Evolutionary conservation across 2,113 vertebrate species (phyloP).

Genomic region (Aplodontia rufa): DNA sequence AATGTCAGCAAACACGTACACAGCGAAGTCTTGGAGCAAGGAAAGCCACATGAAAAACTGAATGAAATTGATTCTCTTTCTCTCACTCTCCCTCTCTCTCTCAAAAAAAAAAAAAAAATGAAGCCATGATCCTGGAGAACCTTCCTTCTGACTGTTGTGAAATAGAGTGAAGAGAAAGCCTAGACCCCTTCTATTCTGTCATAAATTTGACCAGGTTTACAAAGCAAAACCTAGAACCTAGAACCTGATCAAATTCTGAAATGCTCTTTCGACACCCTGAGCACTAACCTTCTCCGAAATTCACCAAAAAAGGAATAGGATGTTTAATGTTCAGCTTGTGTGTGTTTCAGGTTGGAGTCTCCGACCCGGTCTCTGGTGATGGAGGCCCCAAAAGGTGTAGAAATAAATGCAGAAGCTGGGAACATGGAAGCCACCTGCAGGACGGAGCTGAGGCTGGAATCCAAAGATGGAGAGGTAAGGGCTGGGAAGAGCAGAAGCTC

Average conservation of each 20-base stretch:
- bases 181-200: background rate
- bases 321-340: background rate
- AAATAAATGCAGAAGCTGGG: constrained; percentile 97
- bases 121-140: background rate
- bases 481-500: background rate
- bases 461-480: constrained; percentile 97
- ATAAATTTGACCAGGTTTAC: background rate
- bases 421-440: constrained; percentile 96
- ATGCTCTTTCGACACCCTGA: background rate
- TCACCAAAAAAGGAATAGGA: background rate
- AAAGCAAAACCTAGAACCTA: background rate
- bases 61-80: too few relatives aligned
- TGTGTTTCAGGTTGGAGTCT: constrained; percentile 92
- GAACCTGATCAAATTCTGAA: background rate
- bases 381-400: constrained; percentile 97
- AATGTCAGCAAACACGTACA: too few relatives aligned
- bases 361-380: constrained; percentile 95
- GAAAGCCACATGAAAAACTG: too few relatives aligned
- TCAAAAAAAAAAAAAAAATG: too few relatives aligned
- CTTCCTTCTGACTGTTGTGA: background rate
- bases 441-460: constrained; percentile 96
- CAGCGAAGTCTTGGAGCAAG: too few relatives aligned
- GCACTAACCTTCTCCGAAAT: background rate
- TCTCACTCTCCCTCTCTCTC: too few relatives aligned
- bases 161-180: background rate